Evolutionary conservation across 2,888 invertebrate genomes (phyloP).

Genomic region (Piscicola geometra): DNA sequence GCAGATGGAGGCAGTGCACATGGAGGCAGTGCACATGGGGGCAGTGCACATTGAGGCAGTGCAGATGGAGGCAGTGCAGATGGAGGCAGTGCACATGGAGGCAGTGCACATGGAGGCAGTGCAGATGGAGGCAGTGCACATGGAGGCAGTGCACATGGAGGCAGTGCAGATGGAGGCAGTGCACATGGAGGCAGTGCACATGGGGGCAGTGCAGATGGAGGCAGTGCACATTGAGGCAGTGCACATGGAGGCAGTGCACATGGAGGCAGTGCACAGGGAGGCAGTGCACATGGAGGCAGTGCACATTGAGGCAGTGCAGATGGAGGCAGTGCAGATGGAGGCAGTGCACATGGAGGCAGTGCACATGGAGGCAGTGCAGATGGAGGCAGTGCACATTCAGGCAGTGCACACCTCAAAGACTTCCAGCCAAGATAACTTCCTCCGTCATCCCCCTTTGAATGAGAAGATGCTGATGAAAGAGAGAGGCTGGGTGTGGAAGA

Average conservation of each 20-base stretch:
- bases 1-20: not conserved
- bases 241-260: not conserved
- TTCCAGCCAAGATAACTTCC: too few species aligned
- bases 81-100: not conserved
- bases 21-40: not conserved
- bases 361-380: conserved; percentile 25
- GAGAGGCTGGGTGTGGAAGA: too few species aligned
- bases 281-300: not conserved
- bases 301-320: not conserved
- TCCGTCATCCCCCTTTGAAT: too few species aligned
- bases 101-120: not conserved
- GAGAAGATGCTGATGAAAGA: too few species aligned
- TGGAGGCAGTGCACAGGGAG: not conserved
- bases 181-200: not conserved
- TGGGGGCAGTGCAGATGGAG: not conserved
- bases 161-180: not conserved
- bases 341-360: conserved; percentile 24
- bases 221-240: not conserved
- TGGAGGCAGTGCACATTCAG: too few species aligned
- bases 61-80: not conserved
- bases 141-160: not conserved
- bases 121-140: not conserved
- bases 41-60: too few species aligned
- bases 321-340: conserved; percentile 27
- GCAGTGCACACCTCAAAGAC: too few species aligned